Conservation (phyloP, 2,888 invertebrate species). For the Cephus spinipes region DNA sequence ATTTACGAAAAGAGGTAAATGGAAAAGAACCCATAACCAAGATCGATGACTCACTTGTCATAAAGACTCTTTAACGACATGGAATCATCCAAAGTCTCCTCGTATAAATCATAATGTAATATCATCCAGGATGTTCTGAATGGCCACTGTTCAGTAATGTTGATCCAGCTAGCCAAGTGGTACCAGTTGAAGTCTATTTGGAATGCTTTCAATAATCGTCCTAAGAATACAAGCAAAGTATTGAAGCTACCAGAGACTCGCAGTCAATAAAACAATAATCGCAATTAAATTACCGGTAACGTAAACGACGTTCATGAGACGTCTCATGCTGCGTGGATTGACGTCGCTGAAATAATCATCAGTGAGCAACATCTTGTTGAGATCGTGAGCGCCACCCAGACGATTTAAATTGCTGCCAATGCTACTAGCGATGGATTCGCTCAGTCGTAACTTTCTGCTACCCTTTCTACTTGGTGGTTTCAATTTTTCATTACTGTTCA, state of each 20-base stretch:
- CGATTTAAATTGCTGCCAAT: slow-evolving; percentile 89
- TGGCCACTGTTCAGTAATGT: slow-evolving; percentile 99
- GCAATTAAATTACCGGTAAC: slow-evolving; percentile 78
- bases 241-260: background rate
- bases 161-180: slow-evolving; percentile 97
- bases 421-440: slow-evolving; percentile 92
- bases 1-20: background rate
- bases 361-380: slow-evolving; percentile 89
- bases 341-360: slow-evolving; percentile 99
- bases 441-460: slow-evolving; percentile 82
- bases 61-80: slow-evolving; percentile 90
- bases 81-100: slow-evolving; percentile 87
- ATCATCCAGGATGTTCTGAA: slow-evolving; percentile 98
- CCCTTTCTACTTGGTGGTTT: slow-evolving; percentile 71
- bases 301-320: slow-evolving; percentile 97
- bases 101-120: slow-evolving; percentile 90
- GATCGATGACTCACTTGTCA: slow-evolving; percentile 80
- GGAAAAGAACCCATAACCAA: background rate
- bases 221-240: slow-evolving; percentile 66
- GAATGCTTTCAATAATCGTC: slow-evolving; percentile 95
- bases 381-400: slow-evolving; percentile 78
- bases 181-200: slow-evolving; percentile 99
- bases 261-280: background rate
- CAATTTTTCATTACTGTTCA: slow-evolving; percentile 86
- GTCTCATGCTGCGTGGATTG: slow-evolving; percentile 95